Evolutionary conservation across 1,140 invertebrate genomes (phyloP).

Genomic region (Atta colombica): DNA sequence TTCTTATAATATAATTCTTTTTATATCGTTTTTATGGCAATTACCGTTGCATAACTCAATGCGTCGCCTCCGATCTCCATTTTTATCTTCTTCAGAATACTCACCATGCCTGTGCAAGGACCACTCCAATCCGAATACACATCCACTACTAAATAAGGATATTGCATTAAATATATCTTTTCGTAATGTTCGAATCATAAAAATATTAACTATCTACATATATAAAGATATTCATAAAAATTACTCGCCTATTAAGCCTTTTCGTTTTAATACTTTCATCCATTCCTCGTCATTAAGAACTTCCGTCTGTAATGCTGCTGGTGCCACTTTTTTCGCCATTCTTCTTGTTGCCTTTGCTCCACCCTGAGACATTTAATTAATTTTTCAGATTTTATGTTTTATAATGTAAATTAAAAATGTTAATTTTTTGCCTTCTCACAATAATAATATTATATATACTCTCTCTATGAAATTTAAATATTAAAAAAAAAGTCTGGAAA

Average conservation of each 20-base stretch:
- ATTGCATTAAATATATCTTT: not conserved
- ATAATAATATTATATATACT: not conserved
- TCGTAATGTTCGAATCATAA: slow-evolving; percentile 7
- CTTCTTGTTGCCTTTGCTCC: slow-evolving; percentile 76
- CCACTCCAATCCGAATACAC: slow-evolving; percentile 98
- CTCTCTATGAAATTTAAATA: slow-evolving; percentile 18
- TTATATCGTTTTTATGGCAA: slow-evolving; percentile 59
- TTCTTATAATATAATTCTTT: slow-evolving; percentile 5
- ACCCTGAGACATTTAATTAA: slow-evolving; percentile 70
- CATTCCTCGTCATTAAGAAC: slow-evolving; percentile 95
- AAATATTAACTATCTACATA: not conserved
- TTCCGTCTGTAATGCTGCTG: slow-evolving; percentile 92
- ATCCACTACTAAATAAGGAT: slow-evolving; percentile 91
- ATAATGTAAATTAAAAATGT: too few species aligned
- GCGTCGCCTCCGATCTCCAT: slow-evolving; percentile 95
- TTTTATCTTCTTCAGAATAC: slow-evolving; percentile 95
- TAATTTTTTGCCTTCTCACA: not conserved
- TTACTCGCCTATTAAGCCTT: slow-evolving; percentile 92
- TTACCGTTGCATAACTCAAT: slow-evolving; percentile 93
- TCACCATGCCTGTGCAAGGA: slow-evolving; percentile 94
- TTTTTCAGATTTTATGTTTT: not conserved
- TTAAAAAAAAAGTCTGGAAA: not conserved
- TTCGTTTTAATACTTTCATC: slow-evolving; percentile 91
- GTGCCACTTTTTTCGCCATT: slow-evolving; percentile 91
- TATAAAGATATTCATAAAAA: not conserved